Evolutionary conservation across 64 coral and sea anemone species (phyloP).

Genomic region (Anthopleura sola): DNA sequence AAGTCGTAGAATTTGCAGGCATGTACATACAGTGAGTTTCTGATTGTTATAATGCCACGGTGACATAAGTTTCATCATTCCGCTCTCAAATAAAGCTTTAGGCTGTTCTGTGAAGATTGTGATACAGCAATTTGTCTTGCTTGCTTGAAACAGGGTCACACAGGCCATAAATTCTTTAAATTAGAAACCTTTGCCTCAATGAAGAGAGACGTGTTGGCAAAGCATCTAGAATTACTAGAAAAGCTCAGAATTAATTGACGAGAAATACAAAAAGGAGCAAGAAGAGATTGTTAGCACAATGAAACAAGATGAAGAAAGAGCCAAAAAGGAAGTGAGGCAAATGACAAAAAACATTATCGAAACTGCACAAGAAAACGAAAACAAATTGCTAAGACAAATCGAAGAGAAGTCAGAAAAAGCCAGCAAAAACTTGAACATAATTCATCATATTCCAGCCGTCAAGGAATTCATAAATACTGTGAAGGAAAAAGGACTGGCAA

Average conservation of each 20-base stretch:
- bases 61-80: too few relatives aligned
- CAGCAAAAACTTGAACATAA: not conserved
- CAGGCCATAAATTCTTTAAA: too few relatives aligned
- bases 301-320: not conserved
- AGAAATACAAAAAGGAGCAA: not conserved
- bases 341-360: not conserved
- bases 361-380: not conserved
- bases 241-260: too few relatives aligned
- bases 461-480: slow-evolving; percentile 8
- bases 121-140: not conserved
- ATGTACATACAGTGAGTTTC: too few relatives aligned
- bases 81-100: not conserved
- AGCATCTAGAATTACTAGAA: too few relatives aligned
- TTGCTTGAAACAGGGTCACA: too few relatives aligned
- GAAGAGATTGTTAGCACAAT: not conserved
- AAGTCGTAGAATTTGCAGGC: too few relatives aligned
- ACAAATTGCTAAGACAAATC: not conserved
- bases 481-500: slow-evolving; percentile 2
- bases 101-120: not conserved
- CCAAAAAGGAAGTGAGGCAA: not conserved
- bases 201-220: too few relatives aligned
- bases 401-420: not conserved
- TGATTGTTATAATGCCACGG: too few relatives aligned
- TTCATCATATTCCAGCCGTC: not conserved
- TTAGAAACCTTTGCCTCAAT: too few relatives aligned